These are phyloP conservation scores for Venustoraphidia nigricollis DNA, from an alignment of 2,888 invertebrate species.

Conservation along the genomic window DNA sequence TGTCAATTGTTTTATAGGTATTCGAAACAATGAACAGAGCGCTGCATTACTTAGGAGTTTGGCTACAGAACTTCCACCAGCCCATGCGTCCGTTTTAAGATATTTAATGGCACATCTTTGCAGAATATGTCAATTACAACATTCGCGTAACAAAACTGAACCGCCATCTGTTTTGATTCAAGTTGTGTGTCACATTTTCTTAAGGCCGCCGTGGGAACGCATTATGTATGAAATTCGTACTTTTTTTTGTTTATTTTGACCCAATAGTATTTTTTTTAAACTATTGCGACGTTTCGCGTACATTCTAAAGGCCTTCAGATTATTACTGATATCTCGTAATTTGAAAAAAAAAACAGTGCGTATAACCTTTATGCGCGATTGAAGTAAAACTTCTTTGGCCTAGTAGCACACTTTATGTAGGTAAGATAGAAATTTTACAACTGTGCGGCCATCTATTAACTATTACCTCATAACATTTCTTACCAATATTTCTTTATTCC, in stretches of 20 bases:
- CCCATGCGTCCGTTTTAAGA: conserved; percentile 43
- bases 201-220: conserved; percentile 61
- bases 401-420: too few species aligned
- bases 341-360: too few species aligned
- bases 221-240: conserved; percentile 42
- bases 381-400: too few species aligned
- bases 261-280: too few species aligned
- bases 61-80: conserved; percentile 42
- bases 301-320: too few species aligned
- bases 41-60: conserved; percentile 34
- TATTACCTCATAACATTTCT: too few species aligned
- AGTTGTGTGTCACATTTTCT: conserved; percentile 54
- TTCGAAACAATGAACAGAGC: conserved; percentile 38
- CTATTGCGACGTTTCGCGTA: too few species aligned
- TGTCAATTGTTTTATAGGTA: conserved; percentile 19
- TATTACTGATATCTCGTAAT: too few species aligned
- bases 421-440: too few species aligned
- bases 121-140: conserved; percentile 52
- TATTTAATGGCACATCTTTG: conserved; percentile 56
- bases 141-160: conserved; percentile 42
- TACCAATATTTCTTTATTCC: too few species aligned
- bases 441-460: too few species aligned
- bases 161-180: conserved; percentile 52
- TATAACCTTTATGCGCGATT: too few species aligned
- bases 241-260: neutral